A percentile compares a stretch with the other conserved stretches of the same genome.
Evolutionary conservation across 2,113 vertebrate species (phyloP).

Genomic region (Forbesichthys papilliferus): DNA sequence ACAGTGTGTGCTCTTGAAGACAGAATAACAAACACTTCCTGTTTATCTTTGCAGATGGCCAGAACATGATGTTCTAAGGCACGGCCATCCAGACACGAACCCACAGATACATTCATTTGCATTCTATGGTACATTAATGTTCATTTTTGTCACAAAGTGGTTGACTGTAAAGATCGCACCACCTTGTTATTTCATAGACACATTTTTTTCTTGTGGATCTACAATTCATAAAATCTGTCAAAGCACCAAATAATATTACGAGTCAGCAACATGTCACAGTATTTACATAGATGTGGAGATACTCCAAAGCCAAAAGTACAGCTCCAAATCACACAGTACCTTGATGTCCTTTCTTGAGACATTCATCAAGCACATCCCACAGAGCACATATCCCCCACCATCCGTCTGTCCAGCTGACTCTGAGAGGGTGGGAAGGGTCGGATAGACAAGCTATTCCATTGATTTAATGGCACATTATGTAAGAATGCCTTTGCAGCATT

Average conservation of each 20-base stretch:
- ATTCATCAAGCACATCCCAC: constrained; percentile 42
- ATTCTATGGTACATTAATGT: background rate
- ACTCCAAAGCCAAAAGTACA: too few relatives aligned
- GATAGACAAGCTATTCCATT: constrained; percentile 26
- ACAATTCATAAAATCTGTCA: too few relatives aligned
- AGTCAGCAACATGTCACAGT: too few relatives aligned
- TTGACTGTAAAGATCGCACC: too few relatives aligned
- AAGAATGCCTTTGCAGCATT: constrained; percentile 22
- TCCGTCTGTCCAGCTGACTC: constrained; percentile 39
- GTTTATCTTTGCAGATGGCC: constrained; percentile 62
- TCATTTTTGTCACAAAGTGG: too few relatives aligned
- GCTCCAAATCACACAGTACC: too few relatives aligned
- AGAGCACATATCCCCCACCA: background rate
- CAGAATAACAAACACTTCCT: constrained; percentile 71
- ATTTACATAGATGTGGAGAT: too few relatives aligned
- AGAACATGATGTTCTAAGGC: constrained; percentile 51
- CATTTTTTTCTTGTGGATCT: too few relatives aligned
- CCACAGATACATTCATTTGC: background rate
- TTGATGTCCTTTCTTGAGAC: background rate
- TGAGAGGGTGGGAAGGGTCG: constrained; percentile 43
- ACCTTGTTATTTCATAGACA: too few relatives aligned
- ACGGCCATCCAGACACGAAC: constrained; percentile 35
- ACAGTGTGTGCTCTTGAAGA: constrained; percentile 34
- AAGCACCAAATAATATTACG: too few relatives aligned
- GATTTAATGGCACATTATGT: constrained; percentile 46